A percentile compares a stretch with the other conserved stretches of the same genome.
These are phyloP conservation scores for Amphiura filiformis DNA, from an alignment of 35 echinoderm and acorn worm genomes.

Conservation along the genomic window DNA sequence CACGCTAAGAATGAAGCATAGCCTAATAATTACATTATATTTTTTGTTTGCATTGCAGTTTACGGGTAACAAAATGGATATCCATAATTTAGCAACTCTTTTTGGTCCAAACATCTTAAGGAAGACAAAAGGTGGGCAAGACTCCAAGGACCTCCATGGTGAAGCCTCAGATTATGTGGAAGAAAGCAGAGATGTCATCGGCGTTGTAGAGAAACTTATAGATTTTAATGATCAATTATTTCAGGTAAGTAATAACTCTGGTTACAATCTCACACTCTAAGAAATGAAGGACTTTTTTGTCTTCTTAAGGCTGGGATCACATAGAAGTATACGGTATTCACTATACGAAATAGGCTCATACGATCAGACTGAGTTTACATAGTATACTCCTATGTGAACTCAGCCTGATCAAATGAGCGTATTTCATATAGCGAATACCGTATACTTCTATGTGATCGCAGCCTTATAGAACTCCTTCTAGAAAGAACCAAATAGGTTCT, in stretches of 20 bases:
- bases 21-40: no score
- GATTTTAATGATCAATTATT: conserved; percentile 63
- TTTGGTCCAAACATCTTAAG: conserved; percentile 97
- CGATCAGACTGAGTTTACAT: no score
- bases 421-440: no score
- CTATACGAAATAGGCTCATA: no score
- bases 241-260: conserved; percentile 34
- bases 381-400: no score
- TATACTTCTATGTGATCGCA: no score
- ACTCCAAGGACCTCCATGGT: conserved; percentile 63
- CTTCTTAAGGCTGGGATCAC: no score
- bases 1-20: no score
- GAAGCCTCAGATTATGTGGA: conserved; percentile 76
- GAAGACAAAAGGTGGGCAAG: conserved; percentile 78
- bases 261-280: background rate
- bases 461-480: no score
- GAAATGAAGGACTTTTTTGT: background rate
- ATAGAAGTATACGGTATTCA: no score
- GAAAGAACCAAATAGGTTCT: no score
- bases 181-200: conserved; percentile 85
- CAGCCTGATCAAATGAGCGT: no score
- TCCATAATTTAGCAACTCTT: conserved; percentile 78
- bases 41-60: conserved; percentile 28
- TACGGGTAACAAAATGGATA: conserved; percentile 88
- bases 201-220: conserved; percentile 55